These are phyloP conservation scores for Vulpes lagopus DNA, from an alignment of 2,113 vertebrate species.

Conservation along the genomic window DNA sequence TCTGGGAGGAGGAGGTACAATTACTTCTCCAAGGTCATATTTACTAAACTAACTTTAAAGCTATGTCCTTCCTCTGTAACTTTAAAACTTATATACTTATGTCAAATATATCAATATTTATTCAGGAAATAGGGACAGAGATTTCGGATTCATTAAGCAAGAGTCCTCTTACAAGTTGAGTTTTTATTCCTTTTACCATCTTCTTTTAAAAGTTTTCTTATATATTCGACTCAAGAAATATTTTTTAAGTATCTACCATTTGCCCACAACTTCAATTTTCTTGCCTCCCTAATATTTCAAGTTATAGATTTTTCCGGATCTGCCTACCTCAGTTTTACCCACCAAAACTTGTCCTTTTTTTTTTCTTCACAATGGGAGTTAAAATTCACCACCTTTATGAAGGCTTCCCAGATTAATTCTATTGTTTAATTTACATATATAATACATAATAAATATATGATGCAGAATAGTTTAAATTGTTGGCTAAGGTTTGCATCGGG, in stretches of 20 bases:
- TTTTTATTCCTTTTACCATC: background rate
- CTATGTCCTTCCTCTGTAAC: background rate
- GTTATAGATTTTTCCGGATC: background rate
- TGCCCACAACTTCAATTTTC: background rate
- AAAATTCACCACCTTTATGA: background rate
- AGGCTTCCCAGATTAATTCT: background rate
- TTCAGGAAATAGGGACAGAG: background rate
- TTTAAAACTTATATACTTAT: background rate
- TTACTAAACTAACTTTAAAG: slow-evolving; percentile 14
- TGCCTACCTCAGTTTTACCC: background rate
- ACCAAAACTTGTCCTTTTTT: background rate
- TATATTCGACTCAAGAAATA: background rate
- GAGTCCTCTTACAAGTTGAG: background rate
- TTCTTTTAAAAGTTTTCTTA: background rate
- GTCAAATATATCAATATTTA: background rate
- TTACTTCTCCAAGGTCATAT: background rate
- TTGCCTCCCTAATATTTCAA: background rate
- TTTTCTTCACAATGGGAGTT: background rate
- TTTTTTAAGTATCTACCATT: background rate
- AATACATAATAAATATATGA: background rate
- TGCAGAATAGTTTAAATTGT: background rate
- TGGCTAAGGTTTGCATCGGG: background rate
- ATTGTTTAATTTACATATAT: background rate
- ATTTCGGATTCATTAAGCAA: background rate
- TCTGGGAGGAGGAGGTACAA: background rate